A percentile compares a stretch with the other conserved stretches of the same genome.
phyloP scores from a whole-genome alignment of 1,140 invertebrate species.

The Solenopsis invicta region DNA sequence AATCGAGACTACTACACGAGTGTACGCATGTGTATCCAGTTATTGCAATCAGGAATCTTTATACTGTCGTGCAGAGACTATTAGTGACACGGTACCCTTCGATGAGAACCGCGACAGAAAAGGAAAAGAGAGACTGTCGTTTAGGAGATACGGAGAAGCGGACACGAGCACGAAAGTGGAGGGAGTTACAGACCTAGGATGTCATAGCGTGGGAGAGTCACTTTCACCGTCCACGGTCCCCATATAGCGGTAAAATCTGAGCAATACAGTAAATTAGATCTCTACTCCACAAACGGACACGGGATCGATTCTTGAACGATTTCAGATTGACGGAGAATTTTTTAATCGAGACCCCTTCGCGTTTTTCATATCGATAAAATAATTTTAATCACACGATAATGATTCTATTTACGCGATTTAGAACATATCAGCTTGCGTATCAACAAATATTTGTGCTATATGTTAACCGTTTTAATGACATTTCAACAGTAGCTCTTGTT shows the following conservation, averaged over 20 bases:
- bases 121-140: slow-evolving; percentile 68
- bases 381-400: not conserved
- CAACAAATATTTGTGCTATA: not conserved
- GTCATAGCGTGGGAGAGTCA: slow-evolving; percentile 87
- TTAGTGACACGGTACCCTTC: slow-evolving; percentile 21
- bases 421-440: not conserved
- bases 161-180: slow-evolving; percentile 53
- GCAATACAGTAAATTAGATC: slow-evolving; percentile 63
- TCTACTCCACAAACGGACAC: slow-evolving; percentile 13
- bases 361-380: not conserved
- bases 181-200: slow-evolving; percentile 78
- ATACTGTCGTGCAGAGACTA: not conserved
- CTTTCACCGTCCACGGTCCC: slow-evolving; percentile 84
- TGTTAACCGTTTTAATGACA: not conserved
- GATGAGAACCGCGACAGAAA: slow-evolving; percentile 47
- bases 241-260: slow-evolving; percentile 83
- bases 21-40: not conserved
- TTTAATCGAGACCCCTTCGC: not conserved
- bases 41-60: slow-evolving; percentile 55
- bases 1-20: too few relatives aligned
- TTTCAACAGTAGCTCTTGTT: not conserved
- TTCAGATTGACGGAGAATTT: not conserved
- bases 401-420: not conserved
- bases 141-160: slow-evolving; percentile 50
- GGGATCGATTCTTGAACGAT: not conserved